Percentiles rank a stretch among this genome's conserved stretches.
These are phyloP conservation scores for Phocides pigmalion DNA, from an alignment of 1,140 invertebrate species.

Conservation along the genomic window DNA sequence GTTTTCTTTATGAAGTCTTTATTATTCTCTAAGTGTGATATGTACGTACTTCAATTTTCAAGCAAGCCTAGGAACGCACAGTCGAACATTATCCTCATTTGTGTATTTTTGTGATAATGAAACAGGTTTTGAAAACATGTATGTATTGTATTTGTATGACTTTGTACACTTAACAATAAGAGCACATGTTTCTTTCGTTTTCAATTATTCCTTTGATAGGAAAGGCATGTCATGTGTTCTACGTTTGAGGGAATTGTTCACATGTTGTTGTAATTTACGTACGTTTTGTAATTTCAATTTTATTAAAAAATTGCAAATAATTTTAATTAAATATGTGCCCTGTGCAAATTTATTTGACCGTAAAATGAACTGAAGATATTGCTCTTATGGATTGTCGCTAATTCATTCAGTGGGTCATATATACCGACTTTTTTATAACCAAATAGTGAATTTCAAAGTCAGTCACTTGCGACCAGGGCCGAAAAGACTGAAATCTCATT, in stretches of 20 bases:
- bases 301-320: conserved; percentile 2
- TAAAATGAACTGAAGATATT: conserved; percentile 5
- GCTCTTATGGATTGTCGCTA: no score
- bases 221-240: conserved; percentile 1
- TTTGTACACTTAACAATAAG: not conserved
- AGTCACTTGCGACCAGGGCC: conserved; percentile 13
- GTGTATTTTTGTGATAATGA: not conserved
- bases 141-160: not conserved
- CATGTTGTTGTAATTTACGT: conserved; percentile 3
- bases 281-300: conserved; percentile 11
- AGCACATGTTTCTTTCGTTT: not conserved
- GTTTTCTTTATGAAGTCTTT: no score
- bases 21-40: no score
- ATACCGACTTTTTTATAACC: not conserved
- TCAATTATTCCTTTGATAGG: not conserved
- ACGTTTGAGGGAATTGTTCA: conserved; percentile 1
- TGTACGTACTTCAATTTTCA: conserved; percentile 2
- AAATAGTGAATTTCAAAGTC: not conserved
- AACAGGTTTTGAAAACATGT: not conserved
- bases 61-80: conserved; percentile 6
- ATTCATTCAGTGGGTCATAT: no score
- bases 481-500: conserved; percentile 20
- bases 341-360: conserved; percentile 1
- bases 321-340: conserved; percentile 12
- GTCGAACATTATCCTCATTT: not conserved